Percentiles rank a stretch among this genome's conserved stretches.
Conservation (phyloP, 2,113 vertebrate species). For the Ceyx cyanopectus region DNA sequence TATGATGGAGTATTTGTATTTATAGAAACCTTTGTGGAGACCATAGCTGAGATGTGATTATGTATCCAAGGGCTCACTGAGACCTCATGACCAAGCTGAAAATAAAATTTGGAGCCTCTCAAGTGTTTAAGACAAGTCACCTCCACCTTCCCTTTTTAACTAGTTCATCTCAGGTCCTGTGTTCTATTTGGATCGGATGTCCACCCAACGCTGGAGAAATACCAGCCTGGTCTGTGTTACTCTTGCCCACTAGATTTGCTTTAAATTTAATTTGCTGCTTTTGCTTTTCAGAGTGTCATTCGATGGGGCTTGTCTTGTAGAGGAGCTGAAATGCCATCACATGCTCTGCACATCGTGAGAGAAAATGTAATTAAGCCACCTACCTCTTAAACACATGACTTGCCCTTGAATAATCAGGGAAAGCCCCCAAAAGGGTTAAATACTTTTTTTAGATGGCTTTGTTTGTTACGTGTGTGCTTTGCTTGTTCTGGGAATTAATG, state of each 20-base stretch:
- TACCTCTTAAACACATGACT: not conserved
- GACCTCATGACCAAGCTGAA: not conserved
- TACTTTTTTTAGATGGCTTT: constrained; percentile 81
- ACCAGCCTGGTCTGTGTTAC: not conserved
- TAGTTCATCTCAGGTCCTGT: not conserved
- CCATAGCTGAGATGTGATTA: not conserved
- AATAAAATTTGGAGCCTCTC: not conserved
- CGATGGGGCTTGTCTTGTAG: not conserved
- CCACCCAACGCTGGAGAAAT: not conserved
- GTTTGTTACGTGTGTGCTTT: constrained; percentile 79
- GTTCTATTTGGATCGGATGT: not conserved
- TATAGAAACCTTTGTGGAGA: not conserved
- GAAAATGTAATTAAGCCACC: not conserved
- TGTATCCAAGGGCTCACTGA: not conserved
- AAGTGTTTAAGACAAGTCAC: accelerated
- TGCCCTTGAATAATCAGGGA: constrained; percentile 42
- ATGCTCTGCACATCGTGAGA: not conserved
- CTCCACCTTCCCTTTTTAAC: not conserved
- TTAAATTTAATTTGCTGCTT: not conserved
- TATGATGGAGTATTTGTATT: not conserved
- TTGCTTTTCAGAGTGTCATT: not conserved
- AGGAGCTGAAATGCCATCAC: not conserved
- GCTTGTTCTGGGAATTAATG: constrained; percentile 83
- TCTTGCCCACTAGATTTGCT: not conserved
- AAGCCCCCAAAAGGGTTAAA: constrained; percentile 76